Percentiles rank a stretch among this genome's conserved stretches.
phyloP scores from a whole-genome alignment of 2,888 invertebrate species.

The Suillia variegata region DNA sequence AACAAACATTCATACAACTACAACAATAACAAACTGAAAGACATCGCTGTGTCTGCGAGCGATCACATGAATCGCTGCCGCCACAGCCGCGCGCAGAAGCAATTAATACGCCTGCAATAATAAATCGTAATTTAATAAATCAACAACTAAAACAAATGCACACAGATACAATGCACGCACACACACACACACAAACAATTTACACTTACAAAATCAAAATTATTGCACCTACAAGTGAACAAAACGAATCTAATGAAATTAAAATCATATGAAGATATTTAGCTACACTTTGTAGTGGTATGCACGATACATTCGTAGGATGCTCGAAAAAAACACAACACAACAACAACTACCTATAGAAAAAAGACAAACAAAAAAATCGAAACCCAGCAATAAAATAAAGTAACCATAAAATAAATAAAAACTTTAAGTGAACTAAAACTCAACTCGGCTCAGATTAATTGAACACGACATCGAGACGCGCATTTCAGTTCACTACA shows the following conservation, averaged over 20 bases:
- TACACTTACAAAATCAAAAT: neutral
- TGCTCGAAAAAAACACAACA: no score
- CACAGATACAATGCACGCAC: neutral
- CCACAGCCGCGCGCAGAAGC: neutral
- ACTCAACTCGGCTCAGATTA: neutral
- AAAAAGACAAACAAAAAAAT: neutral
- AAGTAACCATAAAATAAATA: neutral
- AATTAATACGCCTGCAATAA: constrained; percentile 26
- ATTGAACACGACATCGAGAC: neutral
- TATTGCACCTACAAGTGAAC: neutral
- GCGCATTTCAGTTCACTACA: neutral
- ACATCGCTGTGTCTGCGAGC: no score
- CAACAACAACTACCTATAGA: no score
- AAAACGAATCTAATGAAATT: neutral
- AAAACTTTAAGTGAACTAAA: no score
- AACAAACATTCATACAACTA: no score
- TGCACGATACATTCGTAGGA: no score
- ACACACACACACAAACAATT: neutral
- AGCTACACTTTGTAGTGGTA: neutral
- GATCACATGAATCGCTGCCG: neutral
- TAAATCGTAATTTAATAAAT: constrained; percentile 23
- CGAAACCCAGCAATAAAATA: neutral
- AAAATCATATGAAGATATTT: neutral
- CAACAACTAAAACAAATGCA: constrained; percentile 12
- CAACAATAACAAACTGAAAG: no score